Base-by-base conservation (phyloP, 2,113 vertebrate genomes). In the Calidris pygmaea region DNA sequence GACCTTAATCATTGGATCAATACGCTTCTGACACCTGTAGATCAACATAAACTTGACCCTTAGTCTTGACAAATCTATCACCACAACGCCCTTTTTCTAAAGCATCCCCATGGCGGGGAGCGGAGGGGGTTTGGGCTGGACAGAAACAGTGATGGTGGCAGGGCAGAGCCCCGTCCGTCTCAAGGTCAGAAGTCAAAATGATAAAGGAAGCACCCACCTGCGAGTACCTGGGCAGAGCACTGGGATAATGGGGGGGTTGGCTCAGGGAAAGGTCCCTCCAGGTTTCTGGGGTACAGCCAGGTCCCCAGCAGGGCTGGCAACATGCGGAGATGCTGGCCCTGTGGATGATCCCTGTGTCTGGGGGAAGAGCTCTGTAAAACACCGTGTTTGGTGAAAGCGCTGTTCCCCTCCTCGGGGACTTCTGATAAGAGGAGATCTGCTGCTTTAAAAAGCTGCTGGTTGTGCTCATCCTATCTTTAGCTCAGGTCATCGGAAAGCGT, bases 41-140 rank as follows among this genome's bases (percentile, higher is more conserved):
- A 96, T 90, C 90, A 96, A 97, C 96, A 97, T 95, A 97, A 97
- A 97, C 97, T 97, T 98, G 97, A 98, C 97, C 97, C 91, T 86
- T 94, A 91, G 72, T 96, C 96, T 65, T 78, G 95, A 41, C 79
- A 75, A 56, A 96, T 98, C 94, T 87, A 92, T 97, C 97, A 97
- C 39, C 60, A 10, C 62, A 0, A 62, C 26, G 48, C 52, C 81
- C 48, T 55, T 63, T 72, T 63, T 58, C 68, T 60, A 43, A 10
- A 26, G 62, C 52, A 53, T 55, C 76, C 43, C 59, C 4, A 2
- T 30, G 1, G 1, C 2, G 4, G 75, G 80, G 81, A 73, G 53
- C 0, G 1, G 48, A 70, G 73, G 63, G 80, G 60, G 17, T 39
- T 19, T 59, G 74, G 68, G 23, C 45, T 52, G 52, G 41, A 24